Evolutionary conservation across 2,797 vertebrate species (phyloP), one percentile per base, ranked within the genome.

Genomic region (Catamblyrhynchus diadema): DNA sequence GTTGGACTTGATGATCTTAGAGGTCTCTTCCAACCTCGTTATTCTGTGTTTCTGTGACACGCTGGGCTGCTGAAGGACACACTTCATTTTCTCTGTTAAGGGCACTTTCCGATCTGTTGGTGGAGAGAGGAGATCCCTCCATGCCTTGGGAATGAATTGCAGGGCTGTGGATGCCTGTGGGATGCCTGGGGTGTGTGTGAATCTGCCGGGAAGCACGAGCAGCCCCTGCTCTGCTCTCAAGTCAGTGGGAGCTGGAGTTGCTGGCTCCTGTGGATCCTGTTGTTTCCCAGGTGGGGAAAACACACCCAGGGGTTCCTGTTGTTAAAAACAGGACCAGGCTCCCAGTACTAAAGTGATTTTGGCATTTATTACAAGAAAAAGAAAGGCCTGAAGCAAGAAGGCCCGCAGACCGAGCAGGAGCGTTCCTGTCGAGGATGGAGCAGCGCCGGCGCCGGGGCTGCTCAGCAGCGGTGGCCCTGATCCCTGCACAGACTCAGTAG

Each of bases 301-400:
- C 28, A 41, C 2, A 0, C 19, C 3, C 42, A 69, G 42, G 62
- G 0, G 7, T 18, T 25, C 32, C 51, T 2, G 0, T 16, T n/a
- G 30, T n/a, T 21, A 6, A n/a, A n/a, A 54, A 54, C 1, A 32
- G 32, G 51, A 54, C 12, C 32, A n/a, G 51, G 4, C 12, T 54
- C 32, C 32, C 3, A 1, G 51, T 54, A 9, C 32, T 22, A 0
- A n/a, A 54, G 32, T n/a, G 32, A n/a, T n/a, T 54, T n/a, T 7
- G 8, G 32, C 51, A 21, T n/a, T 54, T 54, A 9, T 14, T 54
- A 54, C 4, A 54, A n/a, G 1, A 22, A 54, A 32, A 54, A 54
- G 12, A n/a, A n/a, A 54, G 32, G 12, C 12, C 32, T 14, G 4
- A 54, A 54, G 30, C 30, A n/a, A 12, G 14, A 8, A 10, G 30